A percentile compares a stretch with the other conserved stretches of the same genome.
Evolutionary conservation across 35 echinoderm and acorn worm genomes (phyloP).

Genomic region (Heliocidaris erythrogramma): DNA sequence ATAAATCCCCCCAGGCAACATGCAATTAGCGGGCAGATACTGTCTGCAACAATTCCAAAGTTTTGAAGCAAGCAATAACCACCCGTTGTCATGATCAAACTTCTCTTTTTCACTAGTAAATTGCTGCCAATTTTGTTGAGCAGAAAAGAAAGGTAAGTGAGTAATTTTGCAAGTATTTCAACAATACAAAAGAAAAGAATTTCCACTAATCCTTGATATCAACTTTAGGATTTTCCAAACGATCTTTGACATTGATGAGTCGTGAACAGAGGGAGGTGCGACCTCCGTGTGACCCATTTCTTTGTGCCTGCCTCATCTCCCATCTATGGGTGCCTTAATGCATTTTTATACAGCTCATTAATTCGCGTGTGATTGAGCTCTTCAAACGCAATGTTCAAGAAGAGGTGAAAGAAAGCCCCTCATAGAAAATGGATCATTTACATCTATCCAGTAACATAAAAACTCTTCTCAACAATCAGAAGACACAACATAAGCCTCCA

Average conservation of each 20-base stretch:
- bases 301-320: slow-evolving; percentile 1
- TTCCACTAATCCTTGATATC: not conserved
- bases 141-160: not conserved
- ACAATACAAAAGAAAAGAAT: not conserved
- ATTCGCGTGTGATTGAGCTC: slow-evolving; percentile 42
- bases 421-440: slow-evolving; percentile 1
- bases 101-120: not conserved
- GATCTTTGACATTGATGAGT: slow-evolving; percentile 26
- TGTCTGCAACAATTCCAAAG: not conserved
- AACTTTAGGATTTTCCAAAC: not conserved
- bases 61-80: not conserved
- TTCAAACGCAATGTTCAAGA: slow-evolving; percentile 50
- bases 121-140: not conserved
- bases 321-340: slow-evolving; percentile 21
- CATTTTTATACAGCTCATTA: slow-evolving; percentile 43
- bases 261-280: not conserved
- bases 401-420: slow-evolving; percentile 23
- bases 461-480: not conserved
- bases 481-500: not conserved
- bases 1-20: not conserved
- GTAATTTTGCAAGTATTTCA: slow-evolving; percentile 25
- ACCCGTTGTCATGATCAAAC: not conserved
- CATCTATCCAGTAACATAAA: not conserved
- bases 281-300: slow-evolving; percentile 28
- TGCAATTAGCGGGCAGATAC: slow-evolving; percentile 25